Evolutionary conservation across 1,140 invertebrate genomes (phyloP), one percentile per base, ranked within the genome.

Genomic region (Agraylea sexmaculata): DNA sequence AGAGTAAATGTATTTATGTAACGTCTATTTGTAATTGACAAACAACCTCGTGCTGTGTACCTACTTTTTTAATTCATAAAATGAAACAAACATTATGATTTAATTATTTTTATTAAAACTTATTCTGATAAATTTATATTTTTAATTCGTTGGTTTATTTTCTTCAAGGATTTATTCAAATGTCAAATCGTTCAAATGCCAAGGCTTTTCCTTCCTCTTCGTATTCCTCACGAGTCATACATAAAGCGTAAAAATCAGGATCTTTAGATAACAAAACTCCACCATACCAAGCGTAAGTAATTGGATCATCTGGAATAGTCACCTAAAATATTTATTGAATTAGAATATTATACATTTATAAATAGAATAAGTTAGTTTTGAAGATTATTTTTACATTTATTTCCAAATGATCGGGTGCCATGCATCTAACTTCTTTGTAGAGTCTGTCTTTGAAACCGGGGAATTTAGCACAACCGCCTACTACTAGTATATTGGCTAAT

Each of bases 241-340:
- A 62, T 49, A 80, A 71, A 4, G 71, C 77, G 19, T 75, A 69
- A 52, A 91, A 86, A 19, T 78, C 74, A 11, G 80, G 66, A 57
- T 85, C 78, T 52, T 73, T 70, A 5, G 83, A 77, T 11, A 95
- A 58, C 17, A 75, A 53, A 48, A 75, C 78, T 0, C 88, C 91
- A 22, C 90, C 90, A 49, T 83, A 70, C 91, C 91, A 96, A 1
- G 85, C 71, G 65, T 90, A 89, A 0, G 77, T 80, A 1, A 84
- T 64, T 1, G 90, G 87, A 54, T 86, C 74, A 15, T 78, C 69
- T 0, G 87, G 77, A 34, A 81, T 55, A 21, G 70, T 76, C 5
- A 68, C 59, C 43, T 59, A 32, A 32, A 32, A 32, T 32, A 32
- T n/a, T 32, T n/a, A 32, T 32, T 32, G 30, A 12, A 7, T 10